Evolutionary conservation across 2,888 invertebrate genomes (phyloP).

Genomic region (Willowsia nigromaculata): DNA sequence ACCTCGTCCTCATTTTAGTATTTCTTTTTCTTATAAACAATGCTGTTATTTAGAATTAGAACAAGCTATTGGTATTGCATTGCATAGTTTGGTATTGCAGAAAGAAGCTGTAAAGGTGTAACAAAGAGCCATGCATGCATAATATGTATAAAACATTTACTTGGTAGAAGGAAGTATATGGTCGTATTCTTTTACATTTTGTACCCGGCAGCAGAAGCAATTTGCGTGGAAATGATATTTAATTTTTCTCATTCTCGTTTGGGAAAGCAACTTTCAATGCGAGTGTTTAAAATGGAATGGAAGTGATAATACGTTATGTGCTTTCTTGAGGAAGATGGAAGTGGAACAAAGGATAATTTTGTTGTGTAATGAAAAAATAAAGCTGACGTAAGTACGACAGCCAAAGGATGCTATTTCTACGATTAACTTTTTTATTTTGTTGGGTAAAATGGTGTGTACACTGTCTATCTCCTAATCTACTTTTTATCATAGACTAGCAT

Average conservation of each 20-base stretch:
- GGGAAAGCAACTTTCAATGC: neutral
- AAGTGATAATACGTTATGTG: neutral
- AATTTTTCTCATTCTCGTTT: conserved; percentile 31
- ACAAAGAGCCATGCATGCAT: too few species aligned
- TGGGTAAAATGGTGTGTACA: too few species aligned
- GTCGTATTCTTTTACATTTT: neutral
- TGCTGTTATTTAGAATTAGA: too few species aligned
- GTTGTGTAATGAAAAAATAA: neutral
- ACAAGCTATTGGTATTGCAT: too few species aligned
- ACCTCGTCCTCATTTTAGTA: neutral
- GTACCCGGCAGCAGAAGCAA: neutral
- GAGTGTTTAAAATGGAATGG: conserved; percentile 29
- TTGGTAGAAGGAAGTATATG: too few species aligned
- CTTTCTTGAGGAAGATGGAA: neutral
- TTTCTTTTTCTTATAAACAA: neutral
- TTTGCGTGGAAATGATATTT: conserved; percentile 48
- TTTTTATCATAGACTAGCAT: neutral
- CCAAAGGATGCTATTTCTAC: too few species aligned
- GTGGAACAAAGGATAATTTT: neutral
- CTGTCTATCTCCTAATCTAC: neutral
- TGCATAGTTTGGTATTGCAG: too few species aligned
- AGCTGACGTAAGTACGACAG: too few species aligned
- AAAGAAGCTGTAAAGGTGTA: too few species aligned
- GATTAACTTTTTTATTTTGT: conserved; percentile 8
- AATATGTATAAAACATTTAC: too few species aligned